These are phyloP conservation scores for Harlomillsia oculata DNA, from an alignment of 1,140 invertebrate species.

Conservation along the genomic window DNA sequence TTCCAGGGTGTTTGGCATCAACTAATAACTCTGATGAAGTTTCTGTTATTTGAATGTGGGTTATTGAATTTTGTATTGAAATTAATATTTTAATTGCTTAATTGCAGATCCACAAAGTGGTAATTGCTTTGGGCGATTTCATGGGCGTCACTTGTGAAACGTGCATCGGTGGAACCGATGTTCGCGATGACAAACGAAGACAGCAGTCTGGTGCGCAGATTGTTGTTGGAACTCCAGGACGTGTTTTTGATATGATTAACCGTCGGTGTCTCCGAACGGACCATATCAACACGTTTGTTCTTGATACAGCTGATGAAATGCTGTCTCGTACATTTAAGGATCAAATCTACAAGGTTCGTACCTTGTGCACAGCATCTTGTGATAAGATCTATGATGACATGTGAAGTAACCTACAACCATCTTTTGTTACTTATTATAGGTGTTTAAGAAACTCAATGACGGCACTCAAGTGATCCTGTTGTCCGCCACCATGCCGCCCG, in stretches of 20 bases:
- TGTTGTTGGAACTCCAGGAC: conserved; percentile 95
- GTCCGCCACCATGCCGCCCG: conserved; percentile 93
- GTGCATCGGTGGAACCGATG: conserved; percentile 98
- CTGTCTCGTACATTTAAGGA: conserved; percentile 98
- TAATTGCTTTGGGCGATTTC: conserved; percentile 95
- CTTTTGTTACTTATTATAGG: too few species aligned
- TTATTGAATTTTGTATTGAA: conserved; percentile 8
- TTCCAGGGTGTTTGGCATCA: conserved; percentile 14
- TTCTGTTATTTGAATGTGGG: too few species aligned
- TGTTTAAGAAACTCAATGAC: conserved; percentile 34
- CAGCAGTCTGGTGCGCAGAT: conserved; percentile 89
- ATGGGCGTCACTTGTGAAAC: conserved; percentile 94
- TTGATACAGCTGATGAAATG: conserved; percentile 99
- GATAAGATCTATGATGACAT: too few species aligned
- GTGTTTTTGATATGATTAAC: conserved; percentile 97
- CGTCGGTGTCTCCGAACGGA: conserved; percentile 76
- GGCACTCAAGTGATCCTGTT: conserved; percentile 70
- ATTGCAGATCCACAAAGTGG: conserved; percentile 73
- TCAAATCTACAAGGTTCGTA: conserved; percentile 90
- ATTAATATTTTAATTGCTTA: conserved; percentile 4
- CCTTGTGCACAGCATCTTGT: too few species aligned
- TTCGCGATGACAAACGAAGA: conserved; percentile 89
- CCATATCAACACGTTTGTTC: conserved; percentile 92
- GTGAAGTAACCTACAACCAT: too few species aligned
- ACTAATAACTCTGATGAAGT: conserved; percentile 23